Conservation (phyloP, 2,888 invertebrate species). For the Apantesis nais region DNA sequence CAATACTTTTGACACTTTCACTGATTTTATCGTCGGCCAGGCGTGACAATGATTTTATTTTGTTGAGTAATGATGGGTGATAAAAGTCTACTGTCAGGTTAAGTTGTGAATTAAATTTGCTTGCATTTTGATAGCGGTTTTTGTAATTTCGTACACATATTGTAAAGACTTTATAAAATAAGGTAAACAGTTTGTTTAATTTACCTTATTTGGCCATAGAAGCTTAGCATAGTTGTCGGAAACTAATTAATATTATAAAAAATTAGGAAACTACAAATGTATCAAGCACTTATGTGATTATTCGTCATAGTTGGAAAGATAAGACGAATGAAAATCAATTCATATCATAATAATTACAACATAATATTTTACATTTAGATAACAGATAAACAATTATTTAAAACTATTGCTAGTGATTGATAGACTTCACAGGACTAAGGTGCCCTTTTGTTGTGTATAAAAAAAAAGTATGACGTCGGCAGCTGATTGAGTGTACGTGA, state of each 20-base stretch:
- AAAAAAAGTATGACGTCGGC: conserved; percentile 18
- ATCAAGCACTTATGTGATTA: neutral
- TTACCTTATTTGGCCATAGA: neutral
- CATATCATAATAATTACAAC: neutral
- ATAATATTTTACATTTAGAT: neutral
- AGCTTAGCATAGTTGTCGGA: no score
- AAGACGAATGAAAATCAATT: neutral
- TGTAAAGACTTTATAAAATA: neutral
- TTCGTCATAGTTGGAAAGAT: neutral
- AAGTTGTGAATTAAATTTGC: neutral
- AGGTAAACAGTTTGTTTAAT: neutral
- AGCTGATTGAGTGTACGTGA: conserved; percentile 32
- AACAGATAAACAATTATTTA: neutral
- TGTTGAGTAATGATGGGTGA: conserved; percentile 12
- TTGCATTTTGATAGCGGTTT: neutral
- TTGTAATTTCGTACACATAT: neutral
- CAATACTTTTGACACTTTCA: conserved; percentile 39
- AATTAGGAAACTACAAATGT: neutral
- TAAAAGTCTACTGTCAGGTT: neutral
- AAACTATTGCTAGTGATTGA: conserved; percentile 19
- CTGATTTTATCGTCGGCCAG: conserved; percentile 30
- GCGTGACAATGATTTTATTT: conserved; percentile 33
- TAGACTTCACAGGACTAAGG: conserved; percentile 17
- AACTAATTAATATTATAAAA: neutral
- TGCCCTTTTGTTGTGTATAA: conserved; percentile 28